These are phyloP conservation scores for Myotis myotis DNA, from an alignment of 2,797 vertebrate genomes.

Conservation along the genomic window DNA sequence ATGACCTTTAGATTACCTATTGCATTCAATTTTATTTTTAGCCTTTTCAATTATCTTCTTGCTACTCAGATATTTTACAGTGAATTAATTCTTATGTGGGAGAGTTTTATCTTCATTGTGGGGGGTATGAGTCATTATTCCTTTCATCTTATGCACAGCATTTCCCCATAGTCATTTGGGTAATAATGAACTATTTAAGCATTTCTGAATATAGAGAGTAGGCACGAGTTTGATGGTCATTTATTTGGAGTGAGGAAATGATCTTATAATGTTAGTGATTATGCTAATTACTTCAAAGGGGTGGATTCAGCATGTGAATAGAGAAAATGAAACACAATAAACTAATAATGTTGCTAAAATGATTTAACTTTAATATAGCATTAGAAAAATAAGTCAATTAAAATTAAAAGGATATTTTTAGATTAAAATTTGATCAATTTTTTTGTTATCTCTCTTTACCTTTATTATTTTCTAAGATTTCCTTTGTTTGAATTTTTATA, in stretches of 20 bases:
- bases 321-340: constrained; percentile 53
- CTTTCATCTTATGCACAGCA: constrained; percentile 54
- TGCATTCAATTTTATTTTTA: constrained; percentile 66
- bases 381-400: constrained; percentile 38
- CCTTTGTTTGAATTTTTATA: constrained; percentile 37
- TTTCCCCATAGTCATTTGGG: constrained; percentile 59
- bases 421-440: constrained; percentile 8
- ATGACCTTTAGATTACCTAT: constrained; percentile 53
- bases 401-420: not conserved
- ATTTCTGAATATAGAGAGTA: constrained; percentile 54
- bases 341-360: constrained; percentile 35
- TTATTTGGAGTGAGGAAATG: constrained; percentile 73
- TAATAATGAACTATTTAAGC: constrained; percentile 69
- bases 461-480: constrained; percentile 39
- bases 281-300: constrained; percentile 71
- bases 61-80: constrained; percentile 46
- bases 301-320: not conserved
- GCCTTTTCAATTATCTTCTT: constrained; percentile 50
- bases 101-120: constrained; percentile 55
- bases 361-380: not conserved
- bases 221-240: constrained; percentile 65
- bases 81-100: constrained; percentile 63
- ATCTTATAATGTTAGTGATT: constrained; percentile 75
- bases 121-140: constrained; percentile 40
- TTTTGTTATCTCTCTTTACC: not conserved